Conservation (phyloP, 2,888 invertebrate genomes). For the Zonitis immaculata region DNA sequence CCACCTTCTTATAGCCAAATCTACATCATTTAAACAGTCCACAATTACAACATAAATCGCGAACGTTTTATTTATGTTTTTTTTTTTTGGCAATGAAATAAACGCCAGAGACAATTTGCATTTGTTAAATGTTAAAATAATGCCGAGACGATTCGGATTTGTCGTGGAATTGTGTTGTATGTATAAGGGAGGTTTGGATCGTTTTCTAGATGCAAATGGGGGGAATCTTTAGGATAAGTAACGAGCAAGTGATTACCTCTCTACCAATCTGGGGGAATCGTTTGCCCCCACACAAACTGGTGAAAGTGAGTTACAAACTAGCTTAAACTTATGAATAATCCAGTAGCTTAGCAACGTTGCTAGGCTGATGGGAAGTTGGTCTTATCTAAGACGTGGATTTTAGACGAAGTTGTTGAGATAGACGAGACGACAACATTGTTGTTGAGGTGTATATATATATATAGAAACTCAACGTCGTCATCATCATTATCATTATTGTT, state of each 20-base stretch:
- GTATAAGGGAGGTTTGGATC: too few species aligned
- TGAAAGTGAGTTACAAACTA: conserved; percentile 46
- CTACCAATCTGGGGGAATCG: conserved; percentile 44
- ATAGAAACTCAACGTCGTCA: not conserved
- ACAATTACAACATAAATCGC: too few species aligned
- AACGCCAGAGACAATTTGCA: too few species aligned
- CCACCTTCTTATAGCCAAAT: too few species aligned
- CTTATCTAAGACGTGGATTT: conserved; percentile 47
- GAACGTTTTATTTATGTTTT: too few species aligned
- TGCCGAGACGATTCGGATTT: conserved; percentile 20
- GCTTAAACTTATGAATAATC: conserved; percentile 49
- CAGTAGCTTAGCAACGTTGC: conserved; percentile 45
- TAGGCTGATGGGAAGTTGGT: conserved; percentile 46
- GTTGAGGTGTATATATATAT: conserved; percentile 8
- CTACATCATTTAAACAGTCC: too few species aligned
- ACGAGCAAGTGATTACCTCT: conserved; percentile 47
- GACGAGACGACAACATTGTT: conserved; percentile 22
- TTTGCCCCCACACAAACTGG: conserved; percentile 36
- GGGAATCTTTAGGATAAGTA: conserved; percentile 38
- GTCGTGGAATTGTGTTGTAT: conserved; percentile 19
- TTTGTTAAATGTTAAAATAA: conserved; percentile 32
- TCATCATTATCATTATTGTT: conserved; percentile 12
- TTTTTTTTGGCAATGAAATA: too few species aligned
- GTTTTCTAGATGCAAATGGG: conserved; percentile 30
- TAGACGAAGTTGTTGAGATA: conserved; percentile 36